Evolutionary conservation across 2,113 vertebrate species (phyloP).

Genomic region (Leptobrachium ailaonicum): DNA sequence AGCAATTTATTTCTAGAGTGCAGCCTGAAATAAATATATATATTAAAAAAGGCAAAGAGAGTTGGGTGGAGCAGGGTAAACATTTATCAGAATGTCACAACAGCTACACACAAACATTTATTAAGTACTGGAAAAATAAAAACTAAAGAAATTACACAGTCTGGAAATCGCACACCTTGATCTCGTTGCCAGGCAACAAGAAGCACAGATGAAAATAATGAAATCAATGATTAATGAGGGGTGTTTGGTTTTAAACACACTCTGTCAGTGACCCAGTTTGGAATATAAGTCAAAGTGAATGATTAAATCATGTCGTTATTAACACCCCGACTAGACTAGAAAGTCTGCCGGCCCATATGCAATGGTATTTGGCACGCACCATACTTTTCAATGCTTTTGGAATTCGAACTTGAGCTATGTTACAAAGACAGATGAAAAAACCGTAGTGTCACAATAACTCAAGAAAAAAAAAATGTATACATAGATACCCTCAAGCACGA

Average conservation of each 20-base stretch:
- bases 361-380: not conserved
- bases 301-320: conserved; percentile 7
- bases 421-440: too few relatives aligned
- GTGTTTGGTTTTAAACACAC: conserved; percentile 20
- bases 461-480: too few relatives aligned
- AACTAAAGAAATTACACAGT: not conserved
- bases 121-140: not conserved
- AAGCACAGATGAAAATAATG: conserved; percentile 12
- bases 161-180: not conserved
- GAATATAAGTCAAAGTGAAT: conserved; percentile 21
- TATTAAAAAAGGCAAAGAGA: not conserved
- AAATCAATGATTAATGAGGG: conserved; percentile 33
- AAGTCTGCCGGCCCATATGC: not conserved
- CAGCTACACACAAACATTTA: conserved; percentile 9
- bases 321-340: conserved; percentile 14
- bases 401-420: too few relatives aligned
- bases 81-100: conserved; percentile 14
- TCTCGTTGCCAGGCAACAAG: conserved; percentile 16
- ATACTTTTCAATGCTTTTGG: not conserved
- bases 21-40: not conserved
- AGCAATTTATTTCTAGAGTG: conserved; percentile 4
- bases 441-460: too few relatives aligned
- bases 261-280: conserved; percentile 26
- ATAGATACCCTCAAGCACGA: too few relatives aligned
- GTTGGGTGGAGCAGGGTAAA: conserved; percentile 8